Percentiles rank a stretch among this genome's conserved stretches.
phyloP scores from a whole-genome alignment of 1,140 invertebrate species.

The Halesus radiatus region DNA sequence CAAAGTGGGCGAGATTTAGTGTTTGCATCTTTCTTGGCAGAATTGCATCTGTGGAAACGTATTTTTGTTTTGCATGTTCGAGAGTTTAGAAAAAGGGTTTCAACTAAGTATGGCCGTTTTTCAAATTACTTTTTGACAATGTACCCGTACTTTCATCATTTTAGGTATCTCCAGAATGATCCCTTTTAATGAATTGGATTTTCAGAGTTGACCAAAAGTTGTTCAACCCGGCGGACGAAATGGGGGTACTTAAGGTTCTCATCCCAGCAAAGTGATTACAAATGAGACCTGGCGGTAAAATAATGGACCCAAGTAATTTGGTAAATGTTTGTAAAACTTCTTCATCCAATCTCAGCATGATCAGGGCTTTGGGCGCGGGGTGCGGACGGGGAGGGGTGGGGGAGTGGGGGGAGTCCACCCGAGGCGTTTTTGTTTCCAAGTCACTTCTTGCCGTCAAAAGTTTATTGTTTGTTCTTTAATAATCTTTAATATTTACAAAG shows the following conservation, averaged over 20 bases:
- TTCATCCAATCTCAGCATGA: conserved; percentile 51
- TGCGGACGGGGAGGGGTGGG: background rate
- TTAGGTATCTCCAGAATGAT: background rate
- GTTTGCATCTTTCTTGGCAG: background rate
- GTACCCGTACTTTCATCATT: background rate
- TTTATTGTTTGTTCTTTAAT: conserved; percentile 58
- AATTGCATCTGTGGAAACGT: too few species aligned
- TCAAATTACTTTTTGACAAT: too few species aligned
- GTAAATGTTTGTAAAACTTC: conserved; percentile 54
- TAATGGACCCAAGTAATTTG: conserved; percentile 57
- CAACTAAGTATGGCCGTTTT: too few species aligned
- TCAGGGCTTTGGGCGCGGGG: background rate
- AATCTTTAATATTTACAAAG: conserved; percentile 58
- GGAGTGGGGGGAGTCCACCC: conserved; percentile 6
- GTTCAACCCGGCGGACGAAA: conserved; percentile 14
- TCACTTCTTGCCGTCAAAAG: conserved; percentile 56
- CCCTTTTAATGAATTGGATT: conserved; percentile 29
- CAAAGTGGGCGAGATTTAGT: too few species aligned
- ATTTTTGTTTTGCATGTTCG: too few species aligned
- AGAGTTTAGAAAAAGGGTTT: too few species aligned
- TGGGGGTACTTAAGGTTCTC: conserved; percentile 25
- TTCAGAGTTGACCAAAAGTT: conserved; percentile 43
- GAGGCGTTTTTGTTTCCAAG: conserved; percentile 55
- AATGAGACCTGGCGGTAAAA: conserved; percentile 55
- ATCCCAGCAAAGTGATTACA: conserved; percentile 49